Evolutionary conservation across 35 echinoderm and acorn worm genomes (phyloP).

Genomic region (Lytechinus pictus): DNA sequence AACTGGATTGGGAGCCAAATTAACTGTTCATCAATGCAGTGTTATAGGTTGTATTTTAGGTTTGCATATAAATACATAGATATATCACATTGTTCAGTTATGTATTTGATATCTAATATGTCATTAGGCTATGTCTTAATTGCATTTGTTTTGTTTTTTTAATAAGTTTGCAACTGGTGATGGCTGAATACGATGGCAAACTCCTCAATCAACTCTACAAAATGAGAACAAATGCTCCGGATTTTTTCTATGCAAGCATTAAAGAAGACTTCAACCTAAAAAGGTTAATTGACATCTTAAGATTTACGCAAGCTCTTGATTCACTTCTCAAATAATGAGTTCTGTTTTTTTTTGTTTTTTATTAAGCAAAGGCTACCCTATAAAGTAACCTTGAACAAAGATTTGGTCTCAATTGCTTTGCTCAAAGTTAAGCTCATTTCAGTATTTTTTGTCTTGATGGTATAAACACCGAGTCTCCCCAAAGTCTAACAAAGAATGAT

Average conservation of each 20-base stretch:
- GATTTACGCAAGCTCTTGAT: conserved; percentile 83
- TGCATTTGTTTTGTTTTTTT: background rate
- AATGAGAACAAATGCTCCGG: conserved; percentile 79
- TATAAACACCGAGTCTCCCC: no score
- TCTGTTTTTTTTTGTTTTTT: background rate
- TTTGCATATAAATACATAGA: no score
- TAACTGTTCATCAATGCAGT: no score
- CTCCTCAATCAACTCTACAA: conserved; percentile 69
- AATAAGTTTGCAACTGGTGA: conserved; percentile 57
- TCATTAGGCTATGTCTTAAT: no score
- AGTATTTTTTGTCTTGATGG: background rate
- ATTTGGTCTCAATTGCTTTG: no score
- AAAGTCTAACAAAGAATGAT: no score
- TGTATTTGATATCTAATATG: no score
- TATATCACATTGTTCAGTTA: no score
- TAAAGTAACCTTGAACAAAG: no score
- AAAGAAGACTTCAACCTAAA: conserved; percentile 69
- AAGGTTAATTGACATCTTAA: conserved; percentile 79
- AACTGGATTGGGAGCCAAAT: no score
- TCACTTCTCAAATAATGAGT: conserved; percentile 19
- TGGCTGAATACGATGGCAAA: conserved; percentile 73
- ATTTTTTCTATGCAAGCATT: conserved; percentile 89
- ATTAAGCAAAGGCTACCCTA: background rate
- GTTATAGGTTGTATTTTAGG: no score
- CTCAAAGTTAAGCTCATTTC: background rate